Evolutionary conservation across 2,113 vertebrate genomes (phyloP).

Genomic region (Muscicapa adusta): DNA sequence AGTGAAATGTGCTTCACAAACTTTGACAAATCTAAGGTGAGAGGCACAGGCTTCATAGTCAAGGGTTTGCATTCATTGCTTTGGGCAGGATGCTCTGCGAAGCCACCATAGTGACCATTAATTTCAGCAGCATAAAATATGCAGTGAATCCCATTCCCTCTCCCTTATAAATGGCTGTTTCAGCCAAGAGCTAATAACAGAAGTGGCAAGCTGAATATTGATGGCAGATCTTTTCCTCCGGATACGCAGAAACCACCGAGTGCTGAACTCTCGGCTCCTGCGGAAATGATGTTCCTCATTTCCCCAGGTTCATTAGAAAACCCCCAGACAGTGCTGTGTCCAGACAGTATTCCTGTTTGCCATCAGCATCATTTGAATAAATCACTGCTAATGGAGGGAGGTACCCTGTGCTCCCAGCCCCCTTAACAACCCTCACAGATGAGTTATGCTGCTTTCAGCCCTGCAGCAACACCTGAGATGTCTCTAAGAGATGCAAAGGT

Average conservation of each 20-base stretch:
- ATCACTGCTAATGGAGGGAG: background rate
- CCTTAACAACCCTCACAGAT: background rate
- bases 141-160: background rate
- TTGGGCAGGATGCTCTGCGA: background rate
- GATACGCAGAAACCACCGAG: background rate
- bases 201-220: background rate
- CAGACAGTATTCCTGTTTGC: background rate
- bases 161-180: background rate
- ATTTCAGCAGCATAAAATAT: slow-evolving; percentile 35
- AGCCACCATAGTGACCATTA: background rate
- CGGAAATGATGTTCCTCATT: background rate
- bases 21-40: background rate
- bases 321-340: background rate
- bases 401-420: background rate
- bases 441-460: background rate
- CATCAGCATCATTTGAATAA: background rate
- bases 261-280: background rate
- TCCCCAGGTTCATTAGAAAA: background rate
- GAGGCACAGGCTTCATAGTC: background rate
- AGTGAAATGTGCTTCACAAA: background rate
- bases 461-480: background rate
- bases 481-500: background rate
- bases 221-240: background rate
- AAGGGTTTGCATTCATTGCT: background rate
- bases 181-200: background rate